Percentiles rank a stretch among this genome's conserved stretches.
Evolutionary conservation across 2,797 vertebrate genomes (phyloP).

Genomic region (Crax fasciolata): DNA sequence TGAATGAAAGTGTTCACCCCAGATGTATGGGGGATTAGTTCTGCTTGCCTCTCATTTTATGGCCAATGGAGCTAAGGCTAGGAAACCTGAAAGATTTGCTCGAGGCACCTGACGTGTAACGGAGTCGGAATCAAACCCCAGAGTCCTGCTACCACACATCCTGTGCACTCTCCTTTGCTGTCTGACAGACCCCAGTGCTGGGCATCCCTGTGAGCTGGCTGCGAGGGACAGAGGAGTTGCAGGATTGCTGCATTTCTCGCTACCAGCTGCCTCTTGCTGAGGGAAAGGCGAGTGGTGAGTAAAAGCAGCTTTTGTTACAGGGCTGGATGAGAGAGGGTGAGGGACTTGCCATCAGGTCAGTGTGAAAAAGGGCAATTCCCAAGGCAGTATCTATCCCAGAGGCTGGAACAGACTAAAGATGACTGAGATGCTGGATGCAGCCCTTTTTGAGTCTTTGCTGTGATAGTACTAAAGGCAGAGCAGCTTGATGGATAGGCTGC

Average conservation of each 20-base stretch:
- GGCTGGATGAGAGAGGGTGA: not conserved
- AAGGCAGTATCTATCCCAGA: not conserved
- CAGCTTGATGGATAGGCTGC: not conserved
- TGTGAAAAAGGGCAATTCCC: not conserved
- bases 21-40: constrained; percentile 35
- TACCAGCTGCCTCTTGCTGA: not conserved
- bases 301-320: not conserved
- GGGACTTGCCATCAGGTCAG: not conserved
- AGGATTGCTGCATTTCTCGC: not conserved
- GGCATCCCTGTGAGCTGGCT: not conserved
- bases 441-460: not conserved
- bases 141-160: not conserved
- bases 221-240: fast-evolving
- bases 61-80: not conserved
- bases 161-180: not conserved
- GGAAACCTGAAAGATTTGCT: not conserved
- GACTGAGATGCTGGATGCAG: not conserved
- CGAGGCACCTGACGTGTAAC: not conserved
- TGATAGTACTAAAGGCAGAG: not conserved
- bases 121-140: not conserved
- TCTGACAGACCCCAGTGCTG: fast-evolving
- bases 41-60: not conserved
- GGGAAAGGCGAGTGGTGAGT: not conserved
- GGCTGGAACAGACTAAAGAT: not conserved
- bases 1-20: not conserved